Evolutionary conservation across 2,888 invertebrate species (phyloP), one percentile per base, ranked within the genome.

Genomic region (Drosophila melanosoma): DNA sequence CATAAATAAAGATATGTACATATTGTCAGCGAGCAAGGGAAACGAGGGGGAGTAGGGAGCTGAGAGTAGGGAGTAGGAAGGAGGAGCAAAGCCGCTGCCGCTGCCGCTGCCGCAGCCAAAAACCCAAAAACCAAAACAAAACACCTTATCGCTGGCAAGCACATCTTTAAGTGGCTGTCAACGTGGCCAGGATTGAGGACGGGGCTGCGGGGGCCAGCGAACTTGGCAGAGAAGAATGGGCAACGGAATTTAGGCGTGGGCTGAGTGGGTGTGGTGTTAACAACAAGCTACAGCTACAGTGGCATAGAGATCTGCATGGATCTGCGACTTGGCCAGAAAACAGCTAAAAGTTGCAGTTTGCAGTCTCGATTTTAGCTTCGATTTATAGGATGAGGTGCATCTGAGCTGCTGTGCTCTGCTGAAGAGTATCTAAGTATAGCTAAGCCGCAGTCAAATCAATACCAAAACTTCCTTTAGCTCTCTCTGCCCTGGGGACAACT

Each of bases 81-180:
- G 52, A 5, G 32, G 48, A 60, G 76, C 51, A 54, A 69, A 81
- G 53, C 63, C 69, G 59, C 66, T 38, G 33, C 26, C 54, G 59
- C 66, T 38, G 33, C 26, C 54, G 54, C 38, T 0, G 7, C 29
- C 36, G 36, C 51, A 49, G 57, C 74, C 64, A 66, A 75, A 75
- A 76, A 60, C 67, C 67, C 52, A 65, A 56, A 62, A 63, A 64
- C 58, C 69, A 81, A 88, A 81, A 83, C 78, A 89, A 82, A 83
- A 83, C 85, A 89, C 78, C 89, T 87, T 90, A 91, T 90, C 90
- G 78, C 76, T 56, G 56, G 62, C 74, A 78, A 81, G 83, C 79
- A 80, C 84, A 90, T 91, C 90, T 90, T 89, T 79, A 90, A 91
- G 84, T 84, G 89, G 78, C 91, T 91, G 90, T 91, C 91, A 91